Evolutionary conservation across 2,113 vertebrate genomes (phyloP), one percentile per base, ranked within the genome.

Genomic region (Poecile atricapillus): DNA sequence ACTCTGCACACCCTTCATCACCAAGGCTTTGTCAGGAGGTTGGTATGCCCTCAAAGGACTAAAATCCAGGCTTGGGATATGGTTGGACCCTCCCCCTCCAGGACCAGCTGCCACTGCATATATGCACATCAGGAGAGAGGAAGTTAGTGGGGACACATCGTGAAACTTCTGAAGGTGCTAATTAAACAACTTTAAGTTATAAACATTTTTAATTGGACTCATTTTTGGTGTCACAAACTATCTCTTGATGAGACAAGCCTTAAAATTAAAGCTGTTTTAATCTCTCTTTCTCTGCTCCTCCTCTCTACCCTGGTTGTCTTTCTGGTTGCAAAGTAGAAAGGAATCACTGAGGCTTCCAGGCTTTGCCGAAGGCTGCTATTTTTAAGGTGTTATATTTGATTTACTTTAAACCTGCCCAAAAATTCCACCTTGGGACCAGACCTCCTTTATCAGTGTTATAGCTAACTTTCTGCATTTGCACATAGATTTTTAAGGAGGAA

Each of bases 191-290:
- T 85, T 80, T 17, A 71, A 64, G 50, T 56, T 90, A 87, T 64
- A 93, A 94, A 77, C 70, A 81, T 77, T 90, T 94, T 94, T 88
- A 96, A 95, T 94, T 93, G 67, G 83, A 60, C 44, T 96, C 5
- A 81, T 81, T 95, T 95, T 93, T 95, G 71, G 71, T 96, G 95
- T 90, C 88, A 70, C 76, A 80, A 47, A 80, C 67, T 80, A 62
- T 43, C 33, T 88, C 90, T 94, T 95, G 92, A 94, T 90, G 75
- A 95, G 82, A 94, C 1, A 13, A 79, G 43, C 93, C 90, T 87
- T 91, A 90, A 94, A 95, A 97, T 92, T 92, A 96, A 96, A 95
- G 93, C 73, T 81, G 68, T 83, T 95, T 94, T 94, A 89, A 89
- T 83, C 35, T 94, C 52, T 76, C 44, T 76, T 53, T 86, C 68